Conservation (phyloP, 2,113 vertebrate genomes). For the Vombatus ursinus region DNA sequence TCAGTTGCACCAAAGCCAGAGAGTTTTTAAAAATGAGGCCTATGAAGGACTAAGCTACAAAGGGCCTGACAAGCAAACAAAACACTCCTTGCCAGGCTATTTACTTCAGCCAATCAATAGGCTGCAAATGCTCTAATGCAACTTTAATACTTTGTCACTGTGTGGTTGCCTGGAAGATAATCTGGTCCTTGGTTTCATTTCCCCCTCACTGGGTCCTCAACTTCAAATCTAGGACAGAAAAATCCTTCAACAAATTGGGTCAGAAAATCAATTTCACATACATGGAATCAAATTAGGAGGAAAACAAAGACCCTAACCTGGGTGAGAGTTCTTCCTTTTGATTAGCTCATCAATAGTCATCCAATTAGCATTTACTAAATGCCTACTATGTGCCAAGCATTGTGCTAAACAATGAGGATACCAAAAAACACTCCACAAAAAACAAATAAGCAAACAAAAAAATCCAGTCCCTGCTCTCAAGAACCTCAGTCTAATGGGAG, state of each 20-base stretch:
- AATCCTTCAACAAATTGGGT: constrained; percentile 25
- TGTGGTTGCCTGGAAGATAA: constrained; percentile 68
- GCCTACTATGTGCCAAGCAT: background rate
- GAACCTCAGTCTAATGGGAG: background rate
- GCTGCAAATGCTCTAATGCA: constrained; percentile 38
- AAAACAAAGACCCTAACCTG: background rate
- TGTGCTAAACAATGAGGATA: background rate
- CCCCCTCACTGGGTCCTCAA: constrained; percentile 1
- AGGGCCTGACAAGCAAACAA: constrained; percentile 45
- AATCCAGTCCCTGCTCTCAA: background rate
- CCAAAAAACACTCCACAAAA: background rate
- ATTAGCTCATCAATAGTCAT: background rate
- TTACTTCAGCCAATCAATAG: constrained; percentile 61
- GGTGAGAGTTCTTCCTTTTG: background rate
- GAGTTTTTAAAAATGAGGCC: background rate
- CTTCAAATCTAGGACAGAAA: constrained; percentile 21
- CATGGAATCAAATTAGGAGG: constrained; percentile 9
- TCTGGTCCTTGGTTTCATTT: constrained; percentile 63
- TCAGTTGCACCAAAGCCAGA: background rate
- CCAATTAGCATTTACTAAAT: background rate
- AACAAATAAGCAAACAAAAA: background rate
- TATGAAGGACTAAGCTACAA: background rate
- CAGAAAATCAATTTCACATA: constrained; percentile 19
- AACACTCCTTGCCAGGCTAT: constrained; percentile 52
- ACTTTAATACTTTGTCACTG: constrained; percentile 44